A percentile compares a stretch with the other conserved stretches of the same genome.
phyloP scores from a whole-genome alignment of 2,888 invertebrate species.

The Philereme transversata region DNA sequence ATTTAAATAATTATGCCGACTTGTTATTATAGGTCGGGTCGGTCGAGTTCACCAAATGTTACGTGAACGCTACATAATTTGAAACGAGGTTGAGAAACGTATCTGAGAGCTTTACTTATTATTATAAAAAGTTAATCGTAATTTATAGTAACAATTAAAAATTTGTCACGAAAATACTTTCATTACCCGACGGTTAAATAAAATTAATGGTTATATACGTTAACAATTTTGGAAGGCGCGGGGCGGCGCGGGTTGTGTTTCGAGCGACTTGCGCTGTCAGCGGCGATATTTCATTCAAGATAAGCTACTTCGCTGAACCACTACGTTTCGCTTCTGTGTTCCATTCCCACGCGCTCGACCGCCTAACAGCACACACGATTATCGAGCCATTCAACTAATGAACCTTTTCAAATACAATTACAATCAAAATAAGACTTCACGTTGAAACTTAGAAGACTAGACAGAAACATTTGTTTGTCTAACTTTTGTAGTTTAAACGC shows the following conservation, averaged over 20 bases:
- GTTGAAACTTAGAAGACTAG: conserved; percentile 17
- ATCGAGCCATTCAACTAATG: conserved; percentile 51
- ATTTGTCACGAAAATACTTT: conserved; percentile 49
- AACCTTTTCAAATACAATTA: conserved; percentile 30
- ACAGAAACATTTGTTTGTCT: conserved; percentile 27
- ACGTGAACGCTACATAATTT: conserved; percentile 43
- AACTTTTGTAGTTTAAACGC: conserved; percentile 29
- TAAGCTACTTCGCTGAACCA: conserved; percentile 60
- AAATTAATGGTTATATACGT: conserved; percentile 61
- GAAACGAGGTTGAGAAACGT: conserved; percentile 41
- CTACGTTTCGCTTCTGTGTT: conserved; percentile 53
- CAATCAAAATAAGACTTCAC: conserved; percentile 26
- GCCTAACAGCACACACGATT: conserved; percentile 39
- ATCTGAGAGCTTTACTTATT: conserved; percentile 21
- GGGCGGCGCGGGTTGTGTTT: conserved; percentile 40
- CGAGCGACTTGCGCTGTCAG: conserved; percentile 62
- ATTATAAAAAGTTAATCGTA: conserved; percentile 32
- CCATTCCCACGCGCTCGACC: conserved; percentile 64
- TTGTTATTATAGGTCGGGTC: conserved; percentile 44
- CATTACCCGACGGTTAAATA: conserved; percentile 56
- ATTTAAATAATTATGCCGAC: conserved; percentile 57
- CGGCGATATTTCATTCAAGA: conserved; percentile 76
- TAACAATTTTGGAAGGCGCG: conserved; percentile 60
- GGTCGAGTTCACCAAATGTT: conserved; percentile 47
- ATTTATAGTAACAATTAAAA: conserved; percentile 47